Evolutionary conservation across 2,797 vertebrate genomes (phyloP).

Genomic region (Lates japonicus): DNA sequence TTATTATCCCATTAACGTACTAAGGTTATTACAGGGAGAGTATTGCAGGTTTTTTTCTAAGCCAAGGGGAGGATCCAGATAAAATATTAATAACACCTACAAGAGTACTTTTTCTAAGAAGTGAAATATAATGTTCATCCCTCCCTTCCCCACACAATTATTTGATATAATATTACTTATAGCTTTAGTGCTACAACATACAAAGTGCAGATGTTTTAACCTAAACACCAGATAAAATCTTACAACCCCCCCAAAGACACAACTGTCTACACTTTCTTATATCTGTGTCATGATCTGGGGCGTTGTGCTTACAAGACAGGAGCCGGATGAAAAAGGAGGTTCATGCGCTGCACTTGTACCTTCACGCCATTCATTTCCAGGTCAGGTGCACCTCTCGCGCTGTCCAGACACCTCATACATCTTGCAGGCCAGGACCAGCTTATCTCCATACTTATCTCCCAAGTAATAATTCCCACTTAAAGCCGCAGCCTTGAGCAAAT

Average conservation of each 20-base stretch:
- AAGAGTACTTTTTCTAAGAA: background rate
- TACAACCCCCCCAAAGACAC: slow-evolving; percentile 19
- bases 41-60: background rate
- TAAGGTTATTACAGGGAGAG: slow-evolving; percentile 7
- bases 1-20: slow-evolving; percentile 3
- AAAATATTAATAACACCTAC: slow-evolving; percentile 11
- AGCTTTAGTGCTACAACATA: background rate
- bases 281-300: slow-evolving; percentile 46
- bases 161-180: background rate
- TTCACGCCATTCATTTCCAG: slow-evolving; percentile 79
- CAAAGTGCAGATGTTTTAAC: slow-evolving; percentile 23
- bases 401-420: slow-evolving; percentile 84
- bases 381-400: slow-evolving; percentile 79
- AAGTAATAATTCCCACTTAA: slow-evolving; percentile 86
- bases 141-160: background rate
- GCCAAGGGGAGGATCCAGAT: slow-evolving; percentile 19
- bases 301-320: slow-evolving; percentile 33
- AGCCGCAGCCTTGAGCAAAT: slow-evolving; percentile 73
- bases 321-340: slow-evolving; percentile 55
- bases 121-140: slow-evolving; percentile 3
- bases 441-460: slow-evolving; percentile 84
- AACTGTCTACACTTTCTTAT: slow-evolving; percentile 28
- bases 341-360: slow-evolving; percentile 72
- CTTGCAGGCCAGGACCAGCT: slow-evolving; percentile 72
- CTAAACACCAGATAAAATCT: slow-evolving; percentile 16